phyloP scores from a whole-genome alignment of 1,140 invertebrate genomes.

The Diachasmimorpha longicaudata region DNA sequence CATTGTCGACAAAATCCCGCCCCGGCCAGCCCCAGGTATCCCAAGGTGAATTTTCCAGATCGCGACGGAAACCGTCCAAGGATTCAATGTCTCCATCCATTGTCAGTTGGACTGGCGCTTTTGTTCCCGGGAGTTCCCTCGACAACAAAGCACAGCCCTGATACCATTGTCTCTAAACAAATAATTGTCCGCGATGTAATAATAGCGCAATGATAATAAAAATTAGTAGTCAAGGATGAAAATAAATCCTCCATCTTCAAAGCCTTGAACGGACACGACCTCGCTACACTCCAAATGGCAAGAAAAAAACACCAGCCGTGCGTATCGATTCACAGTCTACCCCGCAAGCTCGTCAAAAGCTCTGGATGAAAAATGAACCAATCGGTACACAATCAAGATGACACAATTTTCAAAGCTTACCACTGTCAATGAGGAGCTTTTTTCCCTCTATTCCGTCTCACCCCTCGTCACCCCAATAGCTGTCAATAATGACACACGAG shows the following conservation, averaged over 20 bases:
- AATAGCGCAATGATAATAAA: background rate
- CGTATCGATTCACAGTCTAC: constrained; percentile 10
- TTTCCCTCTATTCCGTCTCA: too few species aligned
- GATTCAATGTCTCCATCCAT: background rate
- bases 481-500: background rate
- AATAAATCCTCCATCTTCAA: constrained; percentile 2
- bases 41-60: background rate
- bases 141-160: background rate
- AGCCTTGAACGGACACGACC: constrained; percentile 21
- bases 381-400: background rate
- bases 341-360: constrained; percentile 7
- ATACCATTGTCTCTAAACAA: background rate
- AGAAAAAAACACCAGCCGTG: constrained; percentile 23
- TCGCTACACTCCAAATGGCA: constrained; percentile 3
- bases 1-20: too few species aligned
- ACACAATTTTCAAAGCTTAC: background rate
- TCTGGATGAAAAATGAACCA: background rate
- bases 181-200: background rate
- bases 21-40: too few species aligned
- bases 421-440: background rate
- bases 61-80: background rate
- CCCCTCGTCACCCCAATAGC: background rate
- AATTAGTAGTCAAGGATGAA: background rate
- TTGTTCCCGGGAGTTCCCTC: background rate
- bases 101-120: background rate